A percentile compares a stretch with the other conserved stretches of the same genome.
phyloP scores from a whole-genome alignment of 2,113 vertebrate genomes.

The Grallaria varia region DNA sequence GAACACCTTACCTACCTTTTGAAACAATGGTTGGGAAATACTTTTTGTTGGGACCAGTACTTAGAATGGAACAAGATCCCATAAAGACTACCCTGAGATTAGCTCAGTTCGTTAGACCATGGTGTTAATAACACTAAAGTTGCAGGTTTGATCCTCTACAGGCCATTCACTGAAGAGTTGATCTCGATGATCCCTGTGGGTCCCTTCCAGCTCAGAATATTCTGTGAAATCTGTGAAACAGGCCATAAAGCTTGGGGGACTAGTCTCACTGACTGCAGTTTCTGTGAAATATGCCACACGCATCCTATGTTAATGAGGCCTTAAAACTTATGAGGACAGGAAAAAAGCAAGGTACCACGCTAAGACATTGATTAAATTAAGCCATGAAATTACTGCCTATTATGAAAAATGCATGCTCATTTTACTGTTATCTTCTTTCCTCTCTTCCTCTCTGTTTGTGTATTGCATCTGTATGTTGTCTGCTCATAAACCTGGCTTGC shows the following conservation, averaged over 20 bases:
- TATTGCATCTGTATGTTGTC: background rate
- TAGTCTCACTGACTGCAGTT: background rate
- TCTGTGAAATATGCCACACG: background rate
- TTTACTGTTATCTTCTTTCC: background rate
- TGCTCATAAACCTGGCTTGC: background rate
- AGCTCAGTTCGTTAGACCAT: background rate
- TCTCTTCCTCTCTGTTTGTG: background rate
- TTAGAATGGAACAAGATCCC: background rate
- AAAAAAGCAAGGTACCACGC: conserved; percentile 5
- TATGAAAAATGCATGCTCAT: conserved; percentile 31
- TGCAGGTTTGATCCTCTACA: background rate
- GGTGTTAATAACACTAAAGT: background rate
- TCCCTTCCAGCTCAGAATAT: background rate
- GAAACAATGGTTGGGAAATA: background rate
- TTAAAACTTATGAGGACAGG: background rate
- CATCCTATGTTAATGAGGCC: background rate
- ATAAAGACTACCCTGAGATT: background rate
- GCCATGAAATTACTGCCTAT: conserved; percentile 31
- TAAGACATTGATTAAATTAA: conserved; percentile 45
- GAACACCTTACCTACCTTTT: background rate
- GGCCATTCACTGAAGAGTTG: background rate
- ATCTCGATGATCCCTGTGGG: background rate
- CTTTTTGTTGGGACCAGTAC: background rate
- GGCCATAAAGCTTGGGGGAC: background rate
- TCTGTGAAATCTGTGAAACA: background rate